Base-by-base conservation (phyloP, 2,888 invertebrate species). In the Tetragonula carbonaria region DNA sequence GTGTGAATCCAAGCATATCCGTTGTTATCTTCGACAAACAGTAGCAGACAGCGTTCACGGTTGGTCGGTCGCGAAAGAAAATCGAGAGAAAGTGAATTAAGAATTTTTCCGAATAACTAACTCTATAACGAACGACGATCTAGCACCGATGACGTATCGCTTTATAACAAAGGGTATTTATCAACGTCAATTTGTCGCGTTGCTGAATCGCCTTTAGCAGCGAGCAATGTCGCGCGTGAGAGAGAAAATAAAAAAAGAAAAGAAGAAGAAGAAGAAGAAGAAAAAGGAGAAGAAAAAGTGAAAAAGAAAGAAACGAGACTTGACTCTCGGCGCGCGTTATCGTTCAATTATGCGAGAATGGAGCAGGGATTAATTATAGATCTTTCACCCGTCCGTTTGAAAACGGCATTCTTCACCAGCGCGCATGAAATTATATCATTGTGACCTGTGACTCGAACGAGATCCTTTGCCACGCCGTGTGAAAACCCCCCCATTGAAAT, bases 181-280 rank as follows among this genome's bases (percentile, higher is more conserved):
- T 93, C 92, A 93, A 90, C 85, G 91, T 93, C 92, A 91, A 91
- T 93, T 92, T 90, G 82, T 83, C 86, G 86, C 84, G 66, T 66
- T 65, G 86, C 57, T 74, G 68, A 65, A 77, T 84, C n/a, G 66
- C 11, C 55, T 59, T 14, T 45, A 23, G 8, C 16, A 8, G 23
- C 59, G 45, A 45, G 59, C 45, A 2, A 66, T 50, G 62, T 55
- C 33, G 59, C 76, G 77, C 65, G 74, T 71, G 73, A 38, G 67
- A 74, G 65, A 65, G 62, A 38, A 66, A 38, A 28, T 18, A 62
- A 4, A 4, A 74, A 70, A 21, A 45, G 55, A 66, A 68, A 4
- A 16, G 2, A 16, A 18, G 6, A 13, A n/a, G 13, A 21, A 18
- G 23, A 16, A n/a, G 67, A 18, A 11, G 16, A 38, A 21, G 14